Conservation (phyloP, 2,888 invertebrate genomes). For the Papilio protenor region DNA sequence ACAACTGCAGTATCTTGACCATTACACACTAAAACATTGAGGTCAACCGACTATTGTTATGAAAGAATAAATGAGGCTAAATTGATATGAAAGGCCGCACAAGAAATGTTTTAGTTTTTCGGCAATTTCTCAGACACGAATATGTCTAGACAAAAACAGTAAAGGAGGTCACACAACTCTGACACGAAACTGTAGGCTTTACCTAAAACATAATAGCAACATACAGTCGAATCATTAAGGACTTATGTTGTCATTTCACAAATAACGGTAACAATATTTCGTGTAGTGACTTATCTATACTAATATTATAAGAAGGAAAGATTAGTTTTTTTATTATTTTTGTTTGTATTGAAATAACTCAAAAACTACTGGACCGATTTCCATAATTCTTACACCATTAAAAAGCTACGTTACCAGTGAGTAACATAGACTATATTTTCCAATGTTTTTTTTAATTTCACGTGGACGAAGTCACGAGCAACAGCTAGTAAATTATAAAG, state of each 20-base stretch:
- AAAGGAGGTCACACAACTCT: slow-evolving; percentile 17
- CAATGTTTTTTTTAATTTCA: no score
- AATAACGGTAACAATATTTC: no score
- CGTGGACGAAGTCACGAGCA: no score
- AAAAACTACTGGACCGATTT: no score
- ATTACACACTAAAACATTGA: neutral
- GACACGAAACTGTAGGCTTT: neutral
- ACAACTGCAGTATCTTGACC: neutral
- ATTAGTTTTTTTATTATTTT: no score
- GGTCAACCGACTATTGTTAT: neutral
- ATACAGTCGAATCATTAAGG: neutral
- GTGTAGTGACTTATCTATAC: no score
- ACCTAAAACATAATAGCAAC: slow-evolving; percentile 1
- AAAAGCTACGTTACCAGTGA: no score
- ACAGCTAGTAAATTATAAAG: no score
- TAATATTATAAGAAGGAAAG: no score
- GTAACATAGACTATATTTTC: no score
- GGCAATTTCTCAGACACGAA: slow-evolving; percentile 2
- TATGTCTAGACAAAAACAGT: slow-evolving; percentile 11
- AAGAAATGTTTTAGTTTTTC: slow-evolving; percentile 7
- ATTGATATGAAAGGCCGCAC: neutral
- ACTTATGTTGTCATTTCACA: neutral
- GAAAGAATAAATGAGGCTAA: neutral
- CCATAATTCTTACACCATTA: no score
- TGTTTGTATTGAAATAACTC: no score